Evolutionary conservation across 1,140 invertebrate genomes (phyloP).

Genomic region (Drosophila tristis): DNA sequence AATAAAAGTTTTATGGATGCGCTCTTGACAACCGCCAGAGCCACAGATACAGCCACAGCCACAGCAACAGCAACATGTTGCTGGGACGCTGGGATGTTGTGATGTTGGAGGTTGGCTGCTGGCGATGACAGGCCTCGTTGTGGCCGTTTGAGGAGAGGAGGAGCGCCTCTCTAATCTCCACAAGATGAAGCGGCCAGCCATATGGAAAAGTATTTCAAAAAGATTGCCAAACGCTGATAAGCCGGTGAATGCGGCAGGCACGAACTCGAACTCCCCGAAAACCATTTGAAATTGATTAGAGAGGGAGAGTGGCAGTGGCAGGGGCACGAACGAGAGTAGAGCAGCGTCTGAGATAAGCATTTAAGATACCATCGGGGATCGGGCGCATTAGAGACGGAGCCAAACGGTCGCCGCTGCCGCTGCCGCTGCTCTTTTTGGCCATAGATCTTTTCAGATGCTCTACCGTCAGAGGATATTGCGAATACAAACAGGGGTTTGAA

Average conservation of each 20-base stretch:
- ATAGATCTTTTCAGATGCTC: slow-evolving; percentile 18
- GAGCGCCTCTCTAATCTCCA: slow-evolving; percentile 41
- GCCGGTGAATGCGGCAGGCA: slow-evolving; percentile 57
- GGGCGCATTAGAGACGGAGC: slow-evolving; percentile 59
- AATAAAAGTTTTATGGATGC: slow-evolving; percentile 61
- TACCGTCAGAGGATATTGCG: too few relatives aligned
- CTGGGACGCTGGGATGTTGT: slow-evolving; percentile 24
- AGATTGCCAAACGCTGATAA: slow-evolving; percentile 79
- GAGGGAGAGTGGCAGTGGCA: slow-evolving; percentile 19
- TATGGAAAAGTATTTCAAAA: slow-evolving; percentile 80
- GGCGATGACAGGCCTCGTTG: slow-evolving; percentile 44
- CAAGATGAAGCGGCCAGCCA: slow-evolving; percentile 67
- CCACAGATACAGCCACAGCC: not conserved
- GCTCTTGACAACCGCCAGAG: slow-evolving; percentile 1
- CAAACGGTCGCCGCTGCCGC: slow-evolving; percentile 4
- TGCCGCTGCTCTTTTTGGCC: slow-evolving; percentile 1
- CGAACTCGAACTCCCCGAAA: slow-evolving; percentile 66
- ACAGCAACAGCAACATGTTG: slow-evolving; percentile 20
- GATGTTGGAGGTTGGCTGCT: slow-evolving; percentile 5
- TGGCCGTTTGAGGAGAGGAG: slow-evolving; percentile 21
- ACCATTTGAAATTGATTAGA: slow-evolving; percentile 79
- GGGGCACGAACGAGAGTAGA: slow-evolving; percentile 10
- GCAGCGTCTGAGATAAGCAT: slow-evolving; percentile 59
- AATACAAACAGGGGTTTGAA: too few relatives aligned
- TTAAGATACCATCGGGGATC: slow-evolving; percentile 59